These are phyloP conservation scores for Lethocerus indicus DNA, from an alignment of 1,140 invertebrate species.

Conservation along the genomic window DNA sequence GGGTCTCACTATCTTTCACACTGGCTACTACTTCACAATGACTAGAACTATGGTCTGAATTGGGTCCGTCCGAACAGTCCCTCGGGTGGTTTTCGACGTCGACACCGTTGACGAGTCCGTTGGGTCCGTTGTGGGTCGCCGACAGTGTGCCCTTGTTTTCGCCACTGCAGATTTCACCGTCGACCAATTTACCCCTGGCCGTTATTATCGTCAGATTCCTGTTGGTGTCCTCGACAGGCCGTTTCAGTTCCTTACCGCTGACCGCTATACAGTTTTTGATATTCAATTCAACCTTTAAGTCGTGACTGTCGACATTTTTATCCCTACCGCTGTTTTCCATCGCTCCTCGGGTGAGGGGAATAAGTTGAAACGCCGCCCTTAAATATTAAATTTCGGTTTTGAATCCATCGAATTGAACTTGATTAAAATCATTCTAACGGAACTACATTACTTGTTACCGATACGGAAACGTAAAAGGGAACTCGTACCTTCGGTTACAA, in stretches of 20 bases:
- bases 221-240: slow-evolving; percentile 11
- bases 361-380: too few species aligned
- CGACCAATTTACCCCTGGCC: slow-evolving; percentile 3
- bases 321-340: too few species aligned
- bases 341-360: too few species aligned
- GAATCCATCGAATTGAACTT: too few species aligned
- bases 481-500: too few species aligned
- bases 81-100: slow-evolving; percentile 1
- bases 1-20: slow-evolving; percentile 2
- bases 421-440: too few species aligned
- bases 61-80: slow-evolving; percentile 1
- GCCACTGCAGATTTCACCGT: slow-evolving; percentile 5
- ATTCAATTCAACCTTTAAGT: slow-evolving; percentile 3
- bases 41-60: slow-evolving; percentile 1
- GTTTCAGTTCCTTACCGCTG: slow-evolving; percentile 6
- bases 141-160: slow-evolving; percentile 5
- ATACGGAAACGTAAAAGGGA: too few species aligned
- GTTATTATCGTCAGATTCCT: slow-evolving; percentile 8
- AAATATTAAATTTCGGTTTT: too few species aligned
- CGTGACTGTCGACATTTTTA: slow-evolving; percentile 1
- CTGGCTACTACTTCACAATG: slow-evolving; percentile 6
- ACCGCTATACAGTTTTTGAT: slow-evolving; percentile 5
- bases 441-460: too few species aligned
- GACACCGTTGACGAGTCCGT: slow-evolving; percentile 11
- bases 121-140: slow-evolving; percentile 9